Percentiles rank a stretch among this genome's conserved stretches.
These are phyloP conservation scores for Cynopterus sphinx DNA, from an alignment of 2,797 vertebrate species.

Conservation along the genomic window DNA sequence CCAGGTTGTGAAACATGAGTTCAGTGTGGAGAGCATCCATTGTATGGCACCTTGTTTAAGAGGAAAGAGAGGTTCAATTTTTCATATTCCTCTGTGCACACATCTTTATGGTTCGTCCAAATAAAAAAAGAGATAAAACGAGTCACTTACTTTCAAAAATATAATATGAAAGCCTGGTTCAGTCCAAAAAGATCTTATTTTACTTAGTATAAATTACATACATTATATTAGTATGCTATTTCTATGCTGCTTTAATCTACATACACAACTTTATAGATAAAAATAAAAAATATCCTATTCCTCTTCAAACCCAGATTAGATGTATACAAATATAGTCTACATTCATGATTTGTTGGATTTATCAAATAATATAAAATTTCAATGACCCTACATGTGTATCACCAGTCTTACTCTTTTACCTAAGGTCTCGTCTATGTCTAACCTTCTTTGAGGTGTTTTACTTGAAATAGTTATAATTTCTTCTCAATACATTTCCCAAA, in stretches of 20 bases:
- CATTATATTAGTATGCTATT: background rate
- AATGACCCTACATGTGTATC: background rate
- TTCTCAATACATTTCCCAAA: background rate
- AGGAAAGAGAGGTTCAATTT: background rate
- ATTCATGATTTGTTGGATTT: background rate
- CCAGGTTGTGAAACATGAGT: conserved; percentile 39
- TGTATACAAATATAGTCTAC: background rate
- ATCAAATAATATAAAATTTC: background rate
- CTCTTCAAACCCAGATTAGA: background rate
- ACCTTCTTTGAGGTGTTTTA: background rate
- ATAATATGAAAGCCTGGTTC: background rate
- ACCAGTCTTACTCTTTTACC: background rate
- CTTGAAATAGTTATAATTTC: background rate
- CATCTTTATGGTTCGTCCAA: background rate
- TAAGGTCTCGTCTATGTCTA: background rate
- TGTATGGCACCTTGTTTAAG: background rate
- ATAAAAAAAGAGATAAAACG: background rate
- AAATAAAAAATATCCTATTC: background rate
- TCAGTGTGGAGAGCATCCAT: background rate
- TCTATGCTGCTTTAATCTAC: background rate
- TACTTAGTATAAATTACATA: conserved; percentile 18
- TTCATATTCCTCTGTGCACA: background rate
- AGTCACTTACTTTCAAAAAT: conserved; percentile 20
- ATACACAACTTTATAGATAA: conserved; percentile 27
- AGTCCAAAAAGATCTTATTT: conserved; percentile 17